Evolutionary conservation across 2,113 vertebrate genomes (phyloP), one percentile per base, ranked within the genome.

Genomic region (Coryphaenoides rupestris): DNA sequence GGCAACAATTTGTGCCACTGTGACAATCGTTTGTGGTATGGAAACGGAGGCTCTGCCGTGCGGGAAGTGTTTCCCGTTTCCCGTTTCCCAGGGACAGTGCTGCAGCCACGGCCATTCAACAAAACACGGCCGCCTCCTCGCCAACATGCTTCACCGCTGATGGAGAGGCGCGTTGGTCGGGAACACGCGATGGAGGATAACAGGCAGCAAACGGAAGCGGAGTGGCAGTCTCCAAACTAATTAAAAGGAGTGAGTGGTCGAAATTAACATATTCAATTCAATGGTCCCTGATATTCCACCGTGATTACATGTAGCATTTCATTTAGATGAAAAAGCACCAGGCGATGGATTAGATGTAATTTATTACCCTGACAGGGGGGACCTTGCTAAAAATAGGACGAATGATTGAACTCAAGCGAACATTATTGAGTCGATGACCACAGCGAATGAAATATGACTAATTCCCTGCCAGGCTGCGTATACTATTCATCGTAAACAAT

Each of bases 291-390:
- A 23, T 17, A 26, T 13, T 58, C 13, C 26, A 17, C 7, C n/a
- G n/a, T 26, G 14, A 28, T 58, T 26, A 28, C 13, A 26, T 10
- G 47, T 58, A 58, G 22, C 56, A 58, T 28, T 58, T 58, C 12
- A 58, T 28, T 58, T 26, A 13, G 28, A 58, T 58, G 56, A 58
- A 28, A 26, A 58, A 26, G 23, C 21, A 58, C 22, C 19, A 56
- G 21, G 13, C 55, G 22, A 56, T 54, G n/a, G 19, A n/a, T 19
- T 54, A 19, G 19, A 54, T 13, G 54, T 22, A 21, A 22, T 22
- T 23, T 16, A 26, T 22, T 53, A 17, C 13, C 55, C 2, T 26
- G 21, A 16, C 21, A 28, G 15, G 21, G 17, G 14, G 6, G n/a
- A 19, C 21, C 9, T 12, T 13, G 21, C 10, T 55, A 55, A 21